Conservation (phyloP, 2,113 vertebrate genomes). For the Hyperopisus bebe region DNA sequence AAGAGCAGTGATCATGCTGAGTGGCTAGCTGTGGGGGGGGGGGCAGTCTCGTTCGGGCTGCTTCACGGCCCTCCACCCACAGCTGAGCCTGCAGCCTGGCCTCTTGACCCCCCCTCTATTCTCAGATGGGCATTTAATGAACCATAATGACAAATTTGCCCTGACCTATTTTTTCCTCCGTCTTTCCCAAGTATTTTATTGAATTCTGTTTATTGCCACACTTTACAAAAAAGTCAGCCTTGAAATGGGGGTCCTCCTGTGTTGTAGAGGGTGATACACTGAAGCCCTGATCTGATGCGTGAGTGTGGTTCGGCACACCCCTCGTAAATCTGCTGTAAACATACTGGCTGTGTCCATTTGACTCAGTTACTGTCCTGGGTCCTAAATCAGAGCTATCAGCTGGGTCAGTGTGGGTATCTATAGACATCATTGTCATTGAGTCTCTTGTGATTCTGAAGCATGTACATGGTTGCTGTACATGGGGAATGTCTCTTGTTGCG, state of each 20-base stretch:
- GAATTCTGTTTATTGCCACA: neutral
- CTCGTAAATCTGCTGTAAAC: neutral
- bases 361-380: neutral
- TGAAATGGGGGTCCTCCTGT: neutral
- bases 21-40: neutral
- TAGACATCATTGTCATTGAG: neutral
- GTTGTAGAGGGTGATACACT: neutral
- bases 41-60: neutral
- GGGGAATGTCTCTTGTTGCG: neutral
- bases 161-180: neutral
- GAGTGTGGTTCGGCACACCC: neutral
- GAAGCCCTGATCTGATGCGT: neutral
- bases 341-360: neutral
- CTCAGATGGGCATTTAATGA: neutral
- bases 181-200: neutral
- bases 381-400: neutral
- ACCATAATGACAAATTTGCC: neutral
- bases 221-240: neutral
- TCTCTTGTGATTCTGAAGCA: neutral
- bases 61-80: neutral
- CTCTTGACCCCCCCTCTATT: neutral
- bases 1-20: neutral
- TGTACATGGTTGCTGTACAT: neutral
- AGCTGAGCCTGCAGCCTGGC: neutral
- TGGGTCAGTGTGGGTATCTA: neutral